Conservation (phyloP, 1,140 invertebrate genomes). For the Helicoverpa zea region DNA sequence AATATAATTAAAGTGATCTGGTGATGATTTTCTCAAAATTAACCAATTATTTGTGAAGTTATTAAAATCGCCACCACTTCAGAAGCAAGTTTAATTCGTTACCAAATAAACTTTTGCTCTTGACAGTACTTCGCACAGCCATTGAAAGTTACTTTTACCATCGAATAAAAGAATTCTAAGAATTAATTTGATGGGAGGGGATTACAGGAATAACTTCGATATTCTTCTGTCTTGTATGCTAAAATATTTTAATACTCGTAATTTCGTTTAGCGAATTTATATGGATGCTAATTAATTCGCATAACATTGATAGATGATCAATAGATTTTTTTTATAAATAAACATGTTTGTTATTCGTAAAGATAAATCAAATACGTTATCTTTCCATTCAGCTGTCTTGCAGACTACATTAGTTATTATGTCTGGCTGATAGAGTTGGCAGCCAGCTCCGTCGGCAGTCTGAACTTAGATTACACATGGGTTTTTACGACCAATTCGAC, state of each 20-base stretch:
- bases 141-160: constrained; percentile 6
- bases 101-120: not conserved
- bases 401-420: constrained; percentile 27
- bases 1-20: too few species aligned
- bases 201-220: constrained; percentile 2
- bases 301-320: too few species aligned
- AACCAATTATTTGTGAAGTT: too few species aligned
- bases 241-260: too few species aligned
- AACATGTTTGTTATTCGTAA: too few species aligned
- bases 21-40: too few species aligned
- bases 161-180: constrained; percentile 36
- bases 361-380: too few species aligned
- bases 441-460: constrained; percentile 1
- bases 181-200: constrained; percentile 31
- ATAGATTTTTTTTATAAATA: too few species aligned
- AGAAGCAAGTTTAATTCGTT: too few species aligned
- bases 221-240: not conserved
- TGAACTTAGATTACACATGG: constrained; percentile 17
- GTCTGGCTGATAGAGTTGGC: constrained; percentile 16
- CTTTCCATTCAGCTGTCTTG: not conserved
- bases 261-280: too few species aligned
- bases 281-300: not conserved
- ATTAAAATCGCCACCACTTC: too few species aligned
- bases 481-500: not conserved
- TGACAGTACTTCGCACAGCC: constrained; percentile 6